phyloP scores from a whole-genome alignment of 2,797 vertebrate species.

The Salarias fasciatus region DNA sequence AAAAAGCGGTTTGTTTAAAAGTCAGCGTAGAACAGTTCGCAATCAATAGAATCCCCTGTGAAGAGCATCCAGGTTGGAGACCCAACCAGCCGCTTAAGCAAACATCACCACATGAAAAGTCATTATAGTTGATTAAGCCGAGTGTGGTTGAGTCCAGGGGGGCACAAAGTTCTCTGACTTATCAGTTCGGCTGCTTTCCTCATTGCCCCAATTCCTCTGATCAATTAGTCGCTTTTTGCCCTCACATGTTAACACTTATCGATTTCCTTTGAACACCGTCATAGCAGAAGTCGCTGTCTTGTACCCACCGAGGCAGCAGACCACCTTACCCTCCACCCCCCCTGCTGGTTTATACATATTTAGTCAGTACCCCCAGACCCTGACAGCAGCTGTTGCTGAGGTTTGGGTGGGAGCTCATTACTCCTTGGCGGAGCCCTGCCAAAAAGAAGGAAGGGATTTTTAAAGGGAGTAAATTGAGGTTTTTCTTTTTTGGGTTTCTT shows the following conservation, averaged over 20 bases:
- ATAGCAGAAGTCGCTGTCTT: constrained; percentile 27
- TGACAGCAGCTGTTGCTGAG: constrained; percentile 79
- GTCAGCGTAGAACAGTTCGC: not conserved
- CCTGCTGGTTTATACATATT: constrained; percentile 57
- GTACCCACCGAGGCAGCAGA: constrained; percentile 32
- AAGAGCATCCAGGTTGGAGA: constrained; percentile 22
- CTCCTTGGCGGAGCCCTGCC: constrained; percentile 71
- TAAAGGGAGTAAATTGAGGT: constrained; percentile 79
- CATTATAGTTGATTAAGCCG: constrained; percentile 27
- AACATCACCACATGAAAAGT: constrained; percentile 41
- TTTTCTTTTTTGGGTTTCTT: constrained; percentile 79
- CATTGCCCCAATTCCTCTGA: constrained; percentile 13
- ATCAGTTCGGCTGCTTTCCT: constrained; percentile 20
- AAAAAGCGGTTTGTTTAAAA: too few species aligned
- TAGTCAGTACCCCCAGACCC: constrained; percentile 75
- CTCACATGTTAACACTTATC: constrained; percentile 28
- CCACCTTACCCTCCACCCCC: constrained; percentile 35
- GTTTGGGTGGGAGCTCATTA: constrained; percentile 81
- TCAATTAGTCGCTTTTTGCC: constrained; percentile 32
- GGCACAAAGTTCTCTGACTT: constrained; percentile 29
- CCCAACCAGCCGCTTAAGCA: constrained; percentile 23
- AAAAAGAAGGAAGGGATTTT: constrained; percentile 72
- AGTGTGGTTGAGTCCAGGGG: constrained; percentile 31
- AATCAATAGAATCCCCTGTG: not conserved
- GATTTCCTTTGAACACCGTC: constrained; percentile 34